These are phyloP conservation scores for Pygmarrhopalites habei DNA, from an alignment of 1,140 invertebrate species.

Conservation along the genomic window DNA sequence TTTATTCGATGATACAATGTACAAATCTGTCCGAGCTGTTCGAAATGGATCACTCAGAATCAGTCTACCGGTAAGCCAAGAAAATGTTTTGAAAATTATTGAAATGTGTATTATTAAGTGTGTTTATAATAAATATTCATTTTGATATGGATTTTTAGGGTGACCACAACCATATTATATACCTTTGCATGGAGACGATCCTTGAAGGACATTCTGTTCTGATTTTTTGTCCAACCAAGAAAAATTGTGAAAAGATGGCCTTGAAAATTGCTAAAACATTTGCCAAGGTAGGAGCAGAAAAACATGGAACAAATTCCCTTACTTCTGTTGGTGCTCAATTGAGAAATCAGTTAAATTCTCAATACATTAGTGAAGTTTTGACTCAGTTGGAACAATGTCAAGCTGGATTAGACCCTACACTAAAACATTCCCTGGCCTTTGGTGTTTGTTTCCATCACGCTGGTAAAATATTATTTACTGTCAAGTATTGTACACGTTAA, in stretches of 20 bases:
- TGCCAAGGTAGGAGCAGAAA: constrained; percentile 62
- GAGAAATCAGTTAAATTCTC: constrained; percentile 57
- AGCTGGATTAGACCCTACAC: constrained; percentile 69
- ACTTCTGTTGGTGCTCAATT: constrained; percentile 50
- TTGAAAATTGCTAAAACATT: constrained; percentile 71
- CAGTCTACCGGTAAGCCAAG: too few species aligned
- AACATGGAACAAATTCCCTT: constrained; percentile 24
- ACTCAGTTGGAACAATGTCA: constrained; percentile 77
- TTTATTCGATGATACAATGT: too few species aligned
- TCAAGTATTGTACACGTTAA: too few species aligned
- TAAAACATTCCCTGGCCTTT: constrained; percentile 72
- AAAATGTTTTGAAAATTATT: too few species aligned
- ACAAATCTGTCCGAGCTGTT: too few species aligned
- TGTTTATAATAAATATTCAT: too few species aligned
- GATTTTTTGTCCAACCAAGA: constrained; percentile 93
- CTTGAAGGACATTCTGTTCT: constrained; percentile 72
- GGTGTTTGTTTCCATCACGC: constrained; percentile 96
- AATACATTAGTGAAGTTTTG: constrained; percentile 64
- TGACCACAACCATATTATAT: constrained; percentile 73
- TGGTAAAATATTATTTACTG: too few species aligned
- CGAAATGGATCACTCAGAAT: too few species aligned
- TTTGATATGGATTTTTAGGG: too few species aligned
- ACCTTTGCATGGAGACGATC: constrained; percentile 84
- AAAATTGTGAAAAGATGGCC: constrained; percentile 85
- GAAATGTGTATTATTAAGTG: too few species aligned